Evolutionary conservation across 37 sponge, comb jelly and placozoan species (phyloP), one percentile per base, ranked within the genome.

Genomic region (Aphrocallistes beatrix): DNA sequence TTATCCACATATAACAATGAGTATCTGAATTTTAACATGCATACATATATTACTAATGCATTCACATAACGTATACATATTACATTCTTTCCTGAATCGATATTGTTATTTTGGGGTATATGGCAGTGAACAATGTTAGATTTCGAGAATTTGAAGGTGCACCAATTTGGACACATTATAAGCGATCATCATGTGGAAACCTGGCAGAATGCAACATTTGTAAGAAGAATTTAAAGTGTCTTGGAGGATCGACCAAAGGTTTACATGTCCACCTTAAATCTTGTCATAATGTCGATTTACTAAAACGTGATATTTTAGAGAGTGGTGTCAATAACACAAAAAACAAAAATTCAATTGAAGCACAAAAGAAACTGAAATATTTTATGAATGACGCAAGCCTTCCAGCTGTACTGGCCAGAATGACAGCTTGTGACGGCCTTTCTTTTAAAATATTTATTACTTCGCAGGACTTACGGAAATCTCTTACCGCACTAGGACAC

Each of bases 131-230:
- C 21, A 21, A 60, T 6, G 21, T 60, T 13, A 60, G 8, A 3
- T 60, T 60, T 60, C 75, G 75, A 60, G 75, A 60, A 13, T 60
- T 60, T 60, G 34, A 60, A 28, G 75, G 75, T 60, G 75, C 75
- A 60, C 75, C 75, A 60, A 60, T 60, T 60, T 60, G 75, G 75
- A 60, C 21, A 13, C 75, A 60, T 60, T 60, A 60, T 60, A 60
- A 60, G 75, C 75, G 75, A 3, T 60, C 75, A 19, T 60, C 75
- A 3, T 60, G 75, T 60, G 75, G 25, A 25, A 60, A 60, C 10
- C n/a, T 60, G 1, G 75, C 75, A 60, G 32, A 60, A 60, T 60
- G 75, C n/a, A 19, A 60, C 10, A 32, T 60, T 25, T 60, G 34
- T 60, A 13, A 19, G 28, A 60, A 60, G 75, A 28, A 25, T 60